Base-by-base conservation (phyloP, 2,113 vertebrate genomes). In the Lepisosteus oculatus region DNA sequence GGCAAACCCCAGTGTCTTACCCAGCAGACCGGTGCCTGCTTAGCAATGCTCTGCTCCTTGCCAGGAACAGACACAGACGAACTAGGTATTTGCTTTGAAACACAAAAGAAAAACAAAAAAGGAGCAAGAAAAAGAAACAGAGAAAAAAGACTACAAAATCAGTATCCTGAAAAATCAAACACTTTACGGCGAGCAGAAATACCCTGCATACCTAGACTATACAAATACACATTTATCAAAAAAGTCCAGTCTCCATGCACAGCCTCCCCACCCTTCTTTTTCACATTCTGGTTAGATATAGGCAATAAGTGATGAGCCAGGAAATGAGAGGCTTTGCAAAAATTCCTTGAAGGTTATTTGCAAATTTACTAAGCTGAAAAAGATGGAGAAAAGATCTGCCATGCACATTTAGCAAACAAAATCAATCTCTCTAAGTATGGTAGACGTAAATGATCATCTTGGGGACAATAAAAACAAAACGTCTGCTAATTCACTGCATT, bases 11-110 rank as follows among this genome's bases (percentile, higher is more conserved):
- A 71, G 29, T 29, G 73, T 83, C 86, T 86, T 87, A 90, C 78
- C 83, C 87, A 85, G 76, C 83, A 89, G 63, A 80, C 55, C 1
- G 92, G 88, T 85, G 84, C 82, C 85, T 88, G 86, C 84, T 86
- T 86, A 85, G 78, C 78, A 76, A 72, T 70, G 63, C 80, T 82
- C 29, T 72, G 79, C 59, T 92, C 91, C 84, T 87, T 92, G 85
- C 84, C 78, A 61, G 83, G 85, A 79, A 81, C 3, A 69, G 82
- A 85, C 81, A 92, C 63, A 85, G 86, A 88, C 11, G 88, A 90
- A 85, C 82, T 82, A 3, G 51, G 80, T 74, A 87, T 67, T 59
- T 78, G 87, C 91, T 95, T 91, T 64, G 77, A 84, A 84, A 62
- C 75, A 76, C 3, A 67, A 63, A 74, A 7, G 67, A 72, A 69